phyloP scores from a whole-genome alignment of 2,888 invertebrate species.

The Peribatodes rhomboidaria region DNA sequence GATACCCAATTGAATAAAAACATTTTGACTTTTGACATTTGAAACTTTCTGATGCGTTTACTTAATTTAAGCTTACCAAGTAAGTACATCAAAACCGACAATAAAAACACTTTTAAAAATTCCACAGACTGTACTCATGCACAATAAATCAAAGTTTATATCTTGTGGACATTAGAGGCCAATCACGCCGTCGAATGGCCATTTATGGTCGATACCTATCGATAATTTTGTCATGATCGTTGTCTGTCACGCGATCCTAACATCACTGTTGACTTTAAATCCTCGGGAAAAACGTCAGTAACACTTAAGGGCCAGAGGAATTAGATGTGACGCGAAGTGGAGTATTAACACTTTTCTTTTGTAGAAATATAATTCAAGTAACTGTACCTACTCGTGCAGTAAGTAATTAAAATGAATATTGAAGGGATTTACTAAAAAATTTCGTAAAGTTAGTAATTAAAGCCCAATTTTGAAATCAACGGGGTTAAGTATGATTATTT shows the following conservation, averaged over 20 bases:
- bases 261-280: conserved; percentile 63
- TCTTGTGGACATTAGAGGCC: conserved; percentile 60
- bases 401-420: too few relatives aligned
- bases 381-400: too few relatives aligned
- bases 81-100: too few relatives aligned
- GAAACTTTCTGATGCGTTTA: too few relatives aligned
- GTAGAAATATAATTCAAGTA: too few relatives aligned
- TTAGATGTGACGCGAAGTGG: conserved; percentile 3
- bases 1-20: too few relatives aligned
- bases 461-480: too few relatives aligned
- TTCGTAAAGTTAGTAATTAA: too few relatives aligned
- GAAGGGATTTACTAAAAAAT: too few relatives aligned
- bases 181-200: conserved; percentile 58
- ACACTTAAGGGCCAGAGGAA: conserved; percentile 50
- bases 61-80: too few relatives aligned
- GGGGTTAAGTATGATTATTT: too few relatives aligned
- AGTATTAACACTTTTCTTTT: neutral
- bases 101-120: neutral
- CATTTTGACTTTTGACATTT: too few relatives aligned
- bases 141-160: conserved; percentile 56
- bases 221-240: conserved; percentile 66
- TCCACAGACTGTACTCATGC: conserved; percentile 23
- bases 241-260: conserved; percentile 65
- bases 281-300: conserved; percentile 43
- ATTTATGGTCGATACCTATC: conserved; percentile 65